These are phyloP conservation scores for Pectinophora gossypiella DNA, from an alignment of 1,140 invertebrate species.

Conservation along the genomic window DNA sequence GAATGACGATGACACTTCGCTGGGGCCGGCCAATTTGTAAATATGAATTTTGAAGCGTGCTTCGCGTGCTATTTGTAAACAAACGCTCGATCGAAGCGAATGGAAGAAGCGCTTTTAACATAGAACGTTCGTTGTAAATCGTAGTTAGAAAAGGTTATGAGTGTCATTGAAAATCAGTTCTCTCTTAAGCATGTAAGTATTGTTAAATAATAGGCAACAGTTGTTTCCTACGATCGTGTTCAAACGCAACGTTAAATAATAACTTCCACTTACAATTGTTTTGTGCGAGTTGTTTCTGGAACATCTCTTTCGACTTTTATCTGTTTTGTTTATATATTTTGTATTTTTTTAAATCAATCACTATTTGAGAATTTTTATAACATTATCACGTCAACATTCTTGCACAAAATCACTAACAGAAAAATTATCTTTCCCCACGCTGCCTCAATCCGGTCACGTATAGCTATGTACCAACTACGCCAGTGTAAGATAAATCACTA, in stretches of 20 bases:
- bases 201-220: neutral
- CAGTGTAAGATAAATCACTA: slow-evolving; percentile 77
- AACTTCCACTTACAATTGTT: neutral
- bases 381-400: neutral
- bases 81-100: slow-evolving; percentile 19
- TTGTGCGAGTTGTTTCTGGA: slow-evolving; percentile 36
- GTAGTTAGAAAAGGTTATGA: neutral
- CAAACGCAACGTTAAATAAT: neutral
- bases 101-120: slow-evolving; percentile 6
- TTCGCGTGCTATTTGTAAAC: slow-evolving; percentile 34
- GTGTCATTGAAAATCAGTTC: neutral
- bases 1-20: slow-evolving; percentile 14
- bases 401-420: slow-evolving; percentile 44
- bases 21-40: slow-evolving; percentile 45
- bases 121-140: neutral
- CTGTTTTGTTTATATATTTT: slow-evolving; percentile 11
- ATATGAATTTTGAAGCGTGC: slow-evolving; percentile 27
- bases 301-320: slow-evolving; percentile 61
- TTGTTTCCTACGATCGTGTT: neutral
- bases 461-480: slow-evolving; percentile 77
- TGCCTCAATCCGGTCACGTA: slow-evolving; percentile 48
- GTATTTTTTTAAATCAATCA: neutral
- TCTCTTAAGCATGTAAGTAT: neutral
- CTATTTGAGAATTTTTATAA: neutral
- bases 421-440: slow-evolving; percentile 51